Conservation (phyloP, 2,888 invertebrate species). For the Eupithecia subumbrata region DNA sequence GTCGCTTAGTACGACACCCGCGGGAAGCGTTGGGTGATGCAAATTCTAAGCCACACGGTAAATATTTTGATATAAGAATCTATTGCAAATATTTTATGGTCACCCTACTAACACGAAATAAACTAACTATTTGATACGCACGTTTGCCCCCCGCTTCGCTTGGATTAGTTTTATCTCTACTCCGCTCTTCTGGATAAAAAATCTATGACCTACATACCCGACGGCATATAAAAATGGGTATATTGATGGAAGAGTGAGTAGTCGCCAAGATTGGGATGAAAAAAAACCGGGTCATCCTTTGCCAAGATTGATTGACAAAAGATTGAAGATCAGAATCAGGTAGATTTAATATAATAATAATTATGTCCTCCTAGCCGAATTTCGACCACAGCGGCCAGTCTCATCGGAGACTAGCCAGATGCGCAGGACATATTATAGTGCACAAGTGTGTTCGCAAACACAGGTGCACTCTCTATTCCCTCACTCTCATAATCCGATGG, state of each 20-base stretch:
- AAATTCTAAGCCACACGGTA: no score
- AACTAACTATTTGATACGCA: slow-evolving; percentile 27
- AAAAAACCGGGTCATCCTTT: background rate
- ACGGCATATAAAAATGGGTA: background rate
- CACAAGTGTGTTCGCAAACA: no score
- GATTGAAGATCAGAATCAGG: no score
- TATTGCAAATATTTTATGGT: slow-evolving; percentile 17
- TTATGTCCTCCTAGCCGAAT: no score
- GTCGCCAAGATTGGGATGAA: background rate
- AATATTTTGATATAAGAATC: no score
- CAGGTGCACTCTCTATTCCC: no score
- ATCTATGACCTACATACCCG: background rate
- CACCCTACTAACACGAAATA: slow-evolving; percentile 31
- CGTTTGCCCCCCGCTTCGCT: slow-evolving; percentile 17
- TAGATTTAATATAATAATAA: no score
- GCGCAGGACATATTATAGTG: no score
- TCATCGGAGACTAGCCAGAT: no score
- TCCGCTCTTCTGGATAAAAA: slow-evolving; percentile 2
- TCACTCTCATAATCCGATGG: no score
- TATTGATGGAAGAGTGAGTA: background rate
- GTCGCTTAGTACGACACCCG: background rate
- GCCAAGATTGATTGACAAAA: no score
- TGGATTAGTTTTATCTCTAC: slow-evolving; percentile 27
- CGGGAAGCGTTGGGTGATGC: background rate
- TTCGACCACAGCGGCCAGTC: no score